These are phyloP conservation scores for Semnopithecus entellus DNA, from an alignment of 2,113 vertebrate species.

Conservation along the genomic window DNA sequence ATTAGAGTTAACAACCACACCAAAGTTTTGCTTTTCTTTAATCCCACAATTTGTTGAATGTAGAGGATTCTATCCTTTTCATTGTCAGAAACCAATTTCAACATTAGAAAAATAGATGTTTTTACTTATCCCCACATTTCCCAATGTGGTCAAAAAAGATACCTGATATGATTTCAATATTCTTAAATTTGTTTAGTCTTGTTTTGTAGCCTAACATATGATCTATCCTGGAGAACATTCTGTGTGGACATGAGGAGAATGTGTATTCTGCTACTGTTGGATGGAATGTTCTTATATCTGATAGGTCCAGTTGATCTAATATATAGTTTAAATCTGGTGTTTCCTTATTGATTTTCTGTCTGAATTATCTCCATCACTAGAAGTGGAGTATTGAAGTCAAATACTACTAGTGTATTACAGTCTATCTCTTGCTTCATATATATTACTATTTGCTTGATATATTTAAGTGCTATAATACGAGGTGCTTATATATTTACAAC, in stretches of 20 bases:
- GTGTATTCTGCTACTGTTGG: not conserved
- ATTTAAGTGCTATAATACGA: not conserved
- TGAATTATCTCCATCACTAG: not conserved
- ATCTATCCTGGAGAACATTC: not conserved
- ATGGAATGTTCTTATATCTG: not conserved
- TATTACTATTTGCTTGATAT: not conserved
- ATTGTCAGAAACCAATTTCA: not conserved
- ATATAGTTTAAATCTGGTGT: not conserved
- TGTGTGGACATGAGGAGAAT: not conserved
- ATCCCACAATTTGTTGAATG: not conserved
- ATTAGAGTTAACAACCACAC: not conserved
- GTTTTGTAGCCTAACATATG: not conserved
- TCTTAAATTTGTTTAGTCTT: not conserved
- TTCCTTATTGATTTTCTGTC: not conserved
- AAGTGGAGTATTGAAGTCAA: not conserved
- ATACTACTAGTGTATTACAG: not conserved
- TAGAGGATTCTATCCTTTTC: not conserved
- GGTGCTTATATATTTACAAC: not conserved
- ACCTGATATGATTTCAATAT: not conserved
- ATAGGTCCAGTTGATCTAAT: not conserved
- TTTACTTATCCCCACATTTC: too few relatives aligned
- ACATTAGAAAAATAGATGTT: not conserved
- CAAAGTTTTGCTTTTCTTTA: not conserved
- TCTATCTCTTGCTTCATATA: not conserved
- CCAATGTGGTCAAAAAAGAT: not conserved